Conservation (phyloP, 2,888 invertebrate genomes). For the Platycheirus albimanus region DNA sequence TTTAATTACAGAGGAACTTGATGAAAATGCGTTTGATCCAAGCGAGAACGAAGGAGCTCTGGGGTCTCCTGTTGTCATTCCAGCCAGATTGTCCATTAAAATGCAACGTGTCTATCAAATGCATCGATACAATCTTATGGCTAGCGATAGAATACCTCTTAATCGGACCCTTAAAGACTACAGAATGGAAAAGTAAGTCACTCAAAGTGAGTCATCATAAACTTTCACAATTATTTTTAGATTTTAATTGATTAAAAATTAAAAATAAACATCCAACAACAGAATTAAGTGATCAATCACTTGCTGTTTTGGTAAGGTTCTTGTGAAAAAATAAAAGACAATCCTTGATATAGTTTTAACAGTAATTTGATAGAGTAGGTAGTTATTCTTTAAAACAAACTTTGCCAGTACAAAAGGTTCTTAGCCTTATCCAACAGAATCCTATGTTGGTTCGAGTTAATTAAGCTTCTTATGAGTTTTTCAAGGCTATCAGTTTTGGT, state of each 20-base stretch:
- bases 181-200: conserved; percentile 88
- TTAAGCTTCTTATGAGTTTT: too few relatives aligned
- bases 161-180: conserved; percentile 93
- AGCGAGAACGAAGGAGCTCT: conserved; percentile 89
- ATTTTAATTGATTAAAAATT: not conserved
- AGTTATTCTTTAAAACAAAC: too few relatives aligned
- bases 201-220: not conserved
- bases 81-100: conserved; percentile 88
- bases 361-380: too few relatives aligned
- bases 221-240: not conserved
- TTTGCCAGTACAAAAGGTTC: too few relatives aligned
- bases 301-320: too few relatives aligned
- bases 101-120: conserved; percentile 92
- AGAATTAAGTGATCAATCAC: too few relatives aligned
- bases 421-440: too few relatives aligned
- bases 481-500: too few relatives aligned
- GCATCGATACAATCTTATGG: conserved; percentile 94
- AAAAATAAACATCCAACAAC: too few relatives aligned
- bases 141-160: conserved; percentile 93
- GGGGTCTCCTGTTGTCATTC: conserved; percentile 91
- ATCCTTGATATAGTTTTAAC: too few relatives aligned
- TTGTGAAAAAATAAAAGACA: too few relatives aligned
- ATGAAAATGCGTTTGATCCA: conserved; percentile 91
- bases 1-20: conserved; percentile 82
- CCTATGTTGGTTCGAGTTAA: too few relatives aligned